phyloP scores from a whole-genome alignment of 2,888 invertebrate genomes.

The Agrotis segetum region DNA sequence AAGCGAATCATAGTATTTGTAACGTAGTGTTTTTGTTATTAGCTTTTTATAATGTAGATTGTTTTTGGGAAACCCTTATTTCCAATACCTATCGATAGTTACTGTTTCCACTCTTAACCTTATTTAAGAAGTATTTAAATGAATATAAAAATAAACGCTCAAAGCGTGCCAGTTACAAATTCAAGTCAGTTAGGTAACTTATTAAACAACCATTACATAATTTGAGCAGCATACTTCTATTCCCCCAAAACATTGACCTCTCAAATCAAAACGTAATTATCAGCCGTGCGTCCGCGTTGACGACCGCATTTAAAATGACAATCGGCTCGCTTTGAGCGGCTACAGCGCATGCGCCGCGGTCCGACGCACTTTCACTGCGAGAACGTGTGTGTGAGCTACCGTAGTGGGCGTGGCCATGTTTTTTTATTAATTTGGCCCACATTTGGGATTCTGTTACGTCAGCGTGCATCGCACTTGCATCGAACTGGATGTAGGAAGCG shows the following conservation, averaged over 20 bases:
- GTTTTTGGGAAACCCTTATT: background rate
- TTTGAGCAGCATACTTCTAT: conserved; percentile 54
- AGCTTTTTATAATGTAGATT: conserved; percentile 18
- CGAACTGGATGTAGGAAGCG: conserved; percentile 76
- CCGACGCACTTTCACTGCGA: conserved; percentile 84
- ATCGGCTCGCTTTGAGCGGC: conserved; percentile 55
- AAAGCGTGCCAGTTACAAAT: conserved; percentile 7
- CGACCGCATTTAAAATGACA: conserved; percentile 74
- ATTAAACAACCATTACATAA: conserved; percentile 47
- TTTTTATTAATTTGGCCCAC: conserved; percentile 88
- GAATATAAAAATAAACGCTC: conserved; percentile 14
- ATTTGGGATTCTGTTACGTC: conserved; percentile 86
- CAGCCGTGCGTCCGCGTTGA: conserved; percentile 66
- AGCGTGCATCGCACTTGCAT: conserved; percentile 74
- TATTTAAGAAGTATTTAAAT: background rate
- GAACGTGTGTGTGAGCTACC: conserved; percentile 67
- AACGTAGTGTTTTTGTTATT: background rate
- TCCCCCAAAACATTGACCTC: conserved; percentile 64
- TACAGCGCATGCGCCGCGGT: conserved; percentile 58
- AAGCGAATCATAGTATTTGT: conserved; percentile 32
- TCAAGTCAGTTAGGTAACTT: conserved; percentile 39
- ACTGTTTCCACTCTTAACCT: background rate
- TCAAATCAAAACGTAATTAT: conserved; percentile 59
- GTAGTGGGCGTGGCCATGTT: conserved; percentile 75
- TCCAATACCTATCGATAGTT: background rate